phyloP scores from a whole-genome alignment of 1,140 invertebrate species.

The Chrysopa pallens region DNA sequence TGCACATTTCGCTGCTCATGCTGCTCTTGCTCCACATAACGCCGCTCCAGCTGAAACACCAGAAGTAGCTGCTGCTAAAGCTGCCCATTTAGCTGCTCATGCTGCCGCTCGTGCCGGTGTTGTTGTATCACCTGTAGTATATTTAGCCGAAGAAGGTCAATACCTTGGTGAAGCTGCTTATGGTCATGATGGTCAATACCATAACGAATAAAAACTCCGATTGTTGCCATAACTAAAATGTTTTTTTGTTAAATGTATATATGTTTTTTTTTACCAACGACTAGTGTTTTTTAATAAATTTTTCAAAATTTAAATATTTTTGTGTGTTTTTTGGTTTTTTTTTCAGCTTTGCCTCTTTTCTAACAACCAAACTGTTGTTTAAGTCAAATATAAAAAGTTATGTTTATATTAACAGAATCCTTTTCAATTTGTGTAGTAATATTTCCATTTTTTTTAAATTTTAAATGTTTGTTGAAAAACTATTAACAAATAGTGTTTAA shows the following conservation, averaged over 20 bases:
- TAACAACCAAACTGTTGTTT: too few species aligned
- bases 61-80: conserved; percentile 23
- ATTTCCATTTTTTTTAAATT: too few species aligned
- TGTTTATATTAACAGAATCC: too few species aligned
- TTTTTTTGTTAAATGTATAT: conserved; percentile 2
- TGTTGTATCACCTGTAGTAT: conserved; percentile 7
- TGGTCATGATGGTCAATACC: conserved; percentile 6
- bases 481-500: too few species aligned
- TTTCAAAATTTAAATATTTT: not conserved
- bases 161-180: conserved; percentile 10
- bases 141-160: conserved; percentile 18
- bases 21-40: conserved; percentile 21
- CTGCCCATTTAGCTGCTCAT: conserved; percentile 18
- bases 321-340: conserved; percentile 1
- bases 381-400: too few species aligned
- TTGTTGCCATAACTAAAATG: conserved; percentile 1
- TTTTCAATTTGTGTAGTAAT: too few species aligned
- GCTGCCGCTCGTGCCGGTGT: conserved; percentile 12
- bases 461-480: too few species aligned
- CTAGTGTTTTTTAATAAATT: not conserved
- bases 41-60: conserved; percentile 19
- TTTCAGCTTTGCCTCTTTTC: too few species aligned
- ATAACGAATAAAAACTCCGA: not conserved
- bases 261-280: not conserved
- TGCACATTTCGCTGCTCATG: conserved; percentile 16